These are phyloP conservation scores for Capitulum mitella DNA, from an alignment of 2,888 invertebrate genomes.

Conservation along the genomic window DNA sequence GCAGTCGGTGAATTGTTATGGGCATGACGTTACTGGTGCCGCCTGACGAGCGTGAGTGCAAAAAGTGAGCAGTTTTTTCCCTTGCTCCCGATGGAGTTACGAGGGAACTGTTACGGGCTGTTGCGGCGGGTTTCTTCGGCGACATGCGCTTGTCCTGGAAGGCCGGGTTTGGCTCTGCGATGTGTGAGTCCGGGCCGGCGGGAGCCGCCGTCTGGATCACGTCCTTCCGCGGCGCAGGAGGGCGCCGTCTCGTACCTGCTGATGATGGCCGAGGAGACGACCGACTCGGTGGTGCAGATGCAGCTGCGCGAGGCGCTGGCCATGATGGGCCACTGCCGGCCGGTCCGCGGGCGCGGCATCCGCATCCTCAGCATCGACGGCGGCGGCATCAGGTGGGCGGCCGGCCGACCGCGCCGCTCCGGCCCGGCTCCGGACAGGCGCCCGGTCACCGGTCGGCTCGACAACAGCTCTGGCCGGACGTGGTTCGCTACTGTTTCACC, in stretches of 20 bases:
- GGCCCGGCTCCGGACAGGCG: too few relatives aligned
- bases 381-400: slow-evolving; percentile 61
- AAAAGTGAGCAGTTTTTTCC: slow-evolving; percentile 30
- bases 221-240: slow-evolving; percentile 48
- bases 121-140: neutral
- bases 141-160: neutral
- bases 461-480: too few relatives aligned
- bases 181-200: neutral
- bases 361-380: slow-evolving; percentile 80
- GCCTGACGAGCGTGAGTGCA: neutral
- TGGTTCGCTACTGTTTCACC: too few relatives aligned
- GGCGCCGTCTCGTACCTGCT: slow-evolving; percentile 61
- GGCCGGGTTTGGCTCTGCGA: neutral
- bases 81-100: slow-evolving; percentile 36
- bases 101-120: neutral
- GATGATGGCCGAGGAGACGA: slow-evolving; percentile 41
- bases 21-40: neutral
- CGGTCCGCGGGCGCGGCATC: slow-evolving; percentile 64
- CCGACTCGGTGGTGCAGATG: slow-evolving; percentile 43
- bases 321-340: slow-evolving; percentile 61
- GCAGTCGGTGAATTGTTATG: too few relatives aligned
- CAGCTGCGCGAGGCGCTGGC: slow-evolving; percentile 56
- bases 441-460: too few relatives aligned
- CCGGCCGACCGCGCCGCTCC: too few relatives aligned
- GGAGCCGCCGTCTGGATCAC: neutral